Conservation (phyloP, 2,888 invertebrate species). For the Rotaria macrura region DNA sequence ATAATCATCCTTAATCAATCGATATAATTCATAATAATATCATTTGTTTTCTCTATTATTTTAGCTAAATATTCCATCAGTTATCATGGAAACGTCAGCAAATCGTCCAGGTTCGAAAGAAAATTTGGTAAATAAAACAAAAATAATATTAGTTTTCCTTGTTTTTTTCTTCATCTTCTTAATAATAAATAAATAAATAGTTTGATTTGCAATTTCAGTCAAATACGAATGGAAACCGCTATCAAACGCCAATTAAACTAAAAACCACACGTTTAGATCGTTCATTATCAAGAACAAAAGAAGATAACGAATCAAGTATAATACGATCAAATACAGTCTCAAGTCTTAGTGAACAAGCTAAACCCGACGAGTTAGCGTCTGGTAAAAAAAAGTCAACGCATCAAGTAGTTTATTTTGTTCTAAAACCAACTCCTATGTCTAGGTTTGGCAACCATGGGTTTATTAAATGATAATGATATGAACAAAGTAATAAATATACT, state of each 20-base stretch:
- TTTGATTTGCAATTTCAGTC: neutral
- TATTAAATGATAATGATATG: neutral
- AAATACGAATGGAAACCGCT: neutral
- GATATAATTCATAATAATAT: neutral
- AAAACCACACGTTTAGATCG: neutral
- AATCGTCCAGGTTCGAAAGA: neutral
- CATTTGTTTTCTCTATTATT: neutral
- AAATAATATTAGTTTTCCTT: too few relatives aligned
- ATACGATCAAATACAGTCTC: neutral
- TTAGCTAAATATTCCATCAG: neutral
- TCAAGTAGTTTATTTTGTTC: too few relatives aligned
- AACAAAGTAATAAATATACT: neutral
- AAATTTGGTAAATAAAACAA: neutral
- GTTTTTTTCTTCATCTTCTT: too few relatives aligned
- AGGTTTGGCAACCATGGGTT: neutral
- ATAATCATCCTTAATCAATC: neutral
- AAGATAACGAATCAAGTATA: neutral
- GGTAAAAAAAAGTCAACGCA: neutral
- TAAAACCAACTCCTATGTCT: neutral
- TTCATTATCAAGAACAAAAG: neutral
- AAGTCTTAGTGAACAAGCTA: neutral
- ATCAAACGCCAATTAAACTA: neutral
- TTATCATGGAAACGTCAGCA: neutral
- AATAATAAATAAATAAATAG: neutral
- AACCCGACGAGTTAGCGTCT: neutral